Conservation (phyloP, 2,888 invertebrate genomes). For the Cinara cedri region DNA sequence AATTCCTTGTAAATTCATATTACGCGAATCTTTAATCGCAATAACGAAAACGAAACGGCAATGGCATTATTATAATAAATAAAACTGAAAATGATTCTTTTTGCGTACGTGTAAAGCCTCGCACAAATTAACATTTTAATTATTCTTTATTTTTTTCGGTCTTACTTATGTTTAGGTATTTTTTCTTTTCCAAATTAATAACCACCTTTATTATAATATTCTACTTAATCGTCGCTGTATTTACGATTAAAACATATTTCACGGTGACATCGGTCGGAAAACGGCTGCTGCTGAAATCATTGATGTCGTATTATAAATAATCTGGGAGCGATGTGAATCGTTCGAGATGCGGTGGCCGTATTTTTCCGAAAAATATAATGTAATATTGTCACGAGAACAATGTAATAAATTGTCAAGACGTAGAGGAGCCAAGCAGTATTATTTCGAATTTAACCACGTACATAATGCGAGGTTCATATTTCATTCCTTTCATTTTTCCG, state of each 20-base stretch:
- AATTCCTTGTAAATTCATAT: too few relatives aligned
- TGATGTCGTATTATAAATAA: slow-evolving; percentile 12
- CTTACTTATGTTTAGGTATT: too few relatives aligned
- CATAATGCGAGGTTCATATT: neutral
- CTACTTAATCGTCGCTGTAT: neutral
- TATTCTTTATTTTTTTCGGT: too few relatives aligned
- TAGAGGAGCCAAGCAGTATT: neutral
- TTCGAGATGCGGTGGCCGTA: neutral
- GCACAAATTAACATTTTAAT: too few relatives aligned
- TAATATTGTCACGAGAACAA: slow-evolving; percentile 35
- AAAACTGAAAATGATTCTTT: too few relatives aligned
- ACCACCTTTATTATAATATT: too few relatives aligned
- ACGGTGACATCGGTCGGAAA: neutral
- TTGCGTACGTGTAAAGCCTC: too few relatives aligned
- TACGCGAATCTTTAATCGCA: too few relatives aligned
- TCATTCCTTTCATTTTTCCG: slow-evolving; percentile 17
- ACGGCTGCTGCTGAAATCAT: neutral
- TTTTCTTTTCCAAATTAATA: too few relatives aligned
- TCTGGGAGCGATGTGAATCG: neutral
- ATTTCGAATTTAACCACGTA: slow-evolving; percentile 47
- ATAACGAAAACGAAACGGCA: too few relatives aligned
- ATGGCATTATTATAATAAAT: too few relatives aligned
- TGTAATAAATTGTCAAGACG: slow-evolving; percentile 38
- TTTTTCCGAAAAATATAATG: slow-evolving; percentile 34
- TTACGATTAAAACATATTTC: slow-evolving; percentile 1